Evolutionary conservation across 2,888 invertebrate species (phyloP).

Genomic region (Cotesia congregata): DNA sequence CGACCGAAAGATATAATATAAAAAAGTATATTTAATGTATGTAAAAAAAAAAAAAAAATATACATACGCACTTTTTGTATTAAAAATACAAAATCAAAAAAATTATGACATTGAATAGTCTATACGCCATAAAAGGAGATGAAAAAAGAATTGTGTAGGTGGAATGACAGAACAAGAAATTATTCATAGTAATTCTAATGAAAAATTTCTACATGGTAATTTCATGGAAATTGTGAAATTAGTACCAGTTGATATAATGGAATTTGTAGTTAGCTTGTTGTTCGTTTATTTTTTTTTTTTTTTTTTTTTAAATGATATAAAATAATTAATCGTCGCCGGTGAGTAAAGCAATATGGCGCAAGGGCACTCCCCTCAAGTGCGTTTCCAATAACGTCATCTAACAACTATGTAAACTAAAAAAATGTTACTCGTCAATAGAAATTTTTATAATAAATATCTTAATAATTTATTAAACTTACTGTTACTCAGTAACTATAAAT

Average conservation of each 20-base stretch:
- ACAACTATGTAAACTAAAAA: constrained; percentile 17
- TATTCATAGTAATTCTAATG: no score
- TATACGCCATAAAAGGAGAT: constrained; percentile 44
- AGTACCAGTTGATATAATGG: background rate
- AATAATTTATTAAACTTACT: background rate
- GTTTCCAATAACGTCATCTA: constrained; percentile 44
- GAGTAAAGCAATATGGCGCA: constrained; percentile 49
- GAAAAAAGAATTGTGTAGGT: constrained; percentile 43
- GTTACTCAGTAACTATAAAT: background rate
- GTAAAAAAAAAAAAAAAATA: background rate
- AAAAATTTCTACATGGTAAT: no score
- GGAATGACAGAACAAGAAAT: background rate
- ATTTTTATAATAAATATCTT: background rate
- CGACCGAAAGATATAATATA: constrained; percentile 4
- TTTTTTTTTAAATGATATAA: background rate
- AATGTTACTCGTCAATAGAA: constrained; percentile 6
- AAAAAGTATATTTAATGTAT: background rate
- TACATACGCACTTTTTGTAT: background rate
- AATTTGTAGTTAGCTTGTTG: background rate
- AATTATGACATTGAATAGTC: constrained; percentile 46
- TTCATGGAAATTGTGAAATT: no score
- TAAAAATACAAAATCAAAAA: constrained; percentile 13
- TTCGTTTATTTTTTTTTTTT: background rate
- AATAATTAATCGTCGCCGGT: constrained; percentile 47
- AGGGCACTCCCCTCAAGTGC: constrained; percentile 49